Evolutionary conservation across 2,113 vertebrate species (phyloP).

Genomic region (Cichladusa arquata): DNA sequence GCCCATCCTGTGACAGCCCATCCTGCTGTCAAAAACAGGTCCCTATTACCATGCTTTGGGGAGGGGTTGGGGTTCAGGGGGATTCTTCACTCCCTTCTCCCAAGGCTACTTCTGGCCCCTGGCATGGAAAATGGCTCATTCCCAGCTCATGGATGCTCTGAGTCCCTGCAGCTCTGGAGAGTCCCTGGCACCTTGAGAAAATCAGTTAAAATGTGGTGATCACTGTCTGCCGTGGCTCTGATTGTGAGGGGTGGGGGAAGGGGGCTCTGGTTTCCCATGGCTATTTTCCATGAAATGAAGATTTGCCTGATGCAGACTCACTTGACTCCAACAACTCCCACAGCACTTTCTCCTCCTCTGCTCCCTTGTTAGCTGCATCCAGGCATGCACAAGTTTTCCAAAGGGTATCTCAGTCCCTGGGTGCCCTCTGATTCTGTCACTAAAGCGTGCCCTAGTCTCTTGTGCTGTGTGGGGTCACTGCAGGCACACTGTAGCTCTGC

Average conservation of each 20-base stretch:
- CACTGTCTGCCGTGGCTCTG: neutral
- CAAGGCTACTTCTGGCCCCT: neutral
- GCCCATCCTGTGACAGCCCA: neutral
- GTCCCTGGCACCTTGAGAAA: neutral
- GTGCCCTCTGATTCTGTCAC: neutral
- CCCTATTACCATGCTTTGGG: fast-evolving
- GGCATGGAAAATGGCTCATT: neutral
- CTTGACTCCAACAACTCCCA: neutral
- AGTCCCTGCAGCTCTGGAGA: neutral
- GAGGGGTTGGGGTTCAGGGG: fast-evolving
- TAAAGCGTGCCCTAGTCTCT: fast-evolving
- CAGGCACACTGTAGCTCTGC: neutral
- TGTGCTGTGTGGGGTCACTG: neutral
- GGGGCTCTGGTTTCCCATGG: neutral
- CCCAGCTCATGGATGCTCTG: neutral
- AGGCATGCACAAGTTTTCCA: neutral
- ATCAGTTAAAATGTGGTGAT: neutral
- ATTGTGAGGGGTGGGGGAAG: neutral
- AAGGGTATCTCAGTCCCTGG: neutral
- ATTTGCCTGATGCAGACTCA: neutral
- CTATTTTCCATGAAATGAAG: neutral
- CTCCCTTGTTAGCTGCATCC: neutral
- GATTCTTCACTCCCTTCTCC: neutral
- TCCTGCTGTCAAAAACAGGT: neutral
- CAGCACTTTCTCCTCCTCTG: neutral